Evolutionary conservation across 2,888 invertebrate genomes (phyloP).

Genomic region (Empis stercorea): DNA sequence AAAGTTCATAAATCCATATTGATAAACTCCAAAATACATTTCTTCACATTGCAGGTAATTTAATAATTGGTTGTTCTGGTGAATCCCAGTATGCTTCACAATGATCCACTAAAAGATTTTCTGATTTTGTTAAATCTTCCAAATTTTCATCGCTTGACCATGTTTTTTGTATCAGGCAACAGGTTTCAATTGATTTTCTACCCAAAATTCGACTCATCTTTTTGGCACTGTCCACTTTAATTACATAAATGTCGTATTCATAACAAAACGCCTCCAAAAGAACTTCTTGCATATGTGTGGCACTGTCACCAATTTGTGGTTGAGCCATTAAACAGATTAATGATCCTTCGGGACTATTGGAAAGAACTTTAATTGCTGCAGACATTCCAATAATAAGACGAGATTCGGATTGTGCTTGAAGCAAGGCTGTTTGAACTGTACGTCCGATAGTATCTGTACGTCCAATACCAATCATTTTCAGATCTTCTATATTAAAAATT

Average conservation of each 20-base stretch:
- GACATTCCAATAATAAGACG: conserved; percentile 35
- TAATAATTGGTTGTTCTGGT: conserved; percentile 49
- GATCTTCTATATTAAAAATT: no score
- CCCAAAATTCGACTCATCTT: conserved; percentile 39
- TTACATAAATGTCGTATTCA: conserved; percentile 63
- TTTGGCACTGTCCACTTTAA: conserved; percentile 48
- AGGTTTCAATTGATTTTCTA: conserved; percentile 39
- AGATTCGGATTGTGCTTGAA: conserved; percentile 31
- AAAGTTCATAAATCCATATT: no score
- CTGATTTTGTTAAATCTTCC: conserved; percentile 42
- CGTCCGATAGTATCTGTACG: conserved; percentile 23
- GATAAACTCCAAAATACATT: background rate
- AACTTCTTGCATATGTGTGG: conserved; percentile 67
- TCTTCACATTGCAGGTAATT: conserved; percentile 38
- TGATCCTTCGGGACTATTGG: conserved; percentile 41
- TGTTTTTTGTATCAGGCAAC: conserved; percentile 37
- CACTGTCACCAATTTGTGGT: conserved; percentile 55
- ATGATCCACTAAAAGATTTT: conserved; percentile 50
- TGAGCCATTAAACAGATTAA: conserved; percentile 57
- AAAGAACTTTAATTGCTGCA: conserved; percentile 30
- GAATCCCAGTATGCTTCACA: conserved; percentile 54
- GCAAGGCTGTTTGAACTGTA: conserved; percentile 28
- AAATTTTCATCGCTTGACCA: conserved; percentile 26
- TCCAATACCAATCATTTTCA: no score
- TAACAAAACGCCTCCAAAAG: conserved; percentile 65